These are phyloP conservation scores for Drosophila arawakana DNA, from an alignment of 1,140 invertebrate genomes.

Conservation along the genomic window DNA sequence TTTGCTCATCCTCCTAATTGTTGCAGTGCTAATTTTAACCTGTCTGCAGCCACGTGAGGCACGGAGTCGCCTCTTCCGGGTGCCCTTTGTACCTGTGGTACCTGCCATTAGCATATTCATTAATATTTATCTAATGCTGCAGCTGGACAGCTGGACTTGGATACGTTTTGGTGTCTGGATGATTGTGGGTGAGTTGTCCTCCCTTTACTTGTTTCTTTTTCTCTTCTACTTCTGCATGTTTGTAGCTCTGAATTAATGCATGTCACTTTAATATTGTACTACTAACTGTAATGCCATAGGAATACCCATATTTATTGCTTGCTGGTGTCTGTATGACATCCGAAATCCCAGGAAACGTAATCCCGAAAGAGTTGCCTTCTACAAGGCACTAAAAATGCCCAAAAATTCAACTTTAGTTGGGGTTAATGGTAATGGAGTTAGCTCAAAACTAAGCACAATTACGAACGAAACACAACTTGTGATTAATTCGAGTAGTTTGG, in stretches of 20 bases:
- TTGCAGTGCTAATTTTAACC: conserved; percentile 62
- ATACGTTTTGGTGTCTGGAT: conserved; percentile 90
- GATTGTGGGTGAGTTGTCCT: conserved; percentile 85
- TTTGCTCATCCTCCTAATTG: conserved; percentile 59
- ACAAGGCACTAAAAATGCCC: conserved; percentile 39
- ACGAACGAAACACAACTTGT: conserved; percentile 55
- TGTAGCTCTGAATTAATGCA: conserved; percentile 58
- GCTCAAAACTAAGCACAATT: conserved; percentile 57
- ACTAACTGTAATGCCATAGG: conserved; percentile 62
- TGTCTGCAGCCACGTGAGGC: conserved; percentile 71
- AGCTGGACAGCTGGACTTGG: conserved; percentile 89
- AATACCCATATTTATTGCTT: conserved; percentile 77
- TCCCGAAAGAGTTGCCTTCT: conserved; percentile 59
- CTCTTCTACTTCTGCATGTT: conserved; percentile 43
- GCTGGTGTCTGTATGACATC: conserved; percentile 77
- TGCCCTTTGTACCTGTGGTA: conserved; percentile 90
- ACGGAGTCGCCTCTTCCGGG: conserved; percentile 84
- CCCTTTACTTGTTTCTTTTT: background rate
- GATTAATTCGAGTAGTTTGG: conserved; percentile 53
- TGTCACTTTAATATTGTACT: conserved; percentile 34
- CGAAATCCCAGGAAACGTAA: conserved; percentile 67
- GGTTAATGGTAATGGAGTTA: conserved; percentile 32
- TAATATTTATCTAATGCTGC: conserved; percentile 90
- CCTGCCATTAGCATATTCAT: conserved; percentile 89
- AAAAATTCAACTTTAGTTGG: background rate